These are phyloP conservation scores for Baccha elongata DNA, from an alignment of 2,888 invertebrate species.

Conservation along the genomic window DNA sequence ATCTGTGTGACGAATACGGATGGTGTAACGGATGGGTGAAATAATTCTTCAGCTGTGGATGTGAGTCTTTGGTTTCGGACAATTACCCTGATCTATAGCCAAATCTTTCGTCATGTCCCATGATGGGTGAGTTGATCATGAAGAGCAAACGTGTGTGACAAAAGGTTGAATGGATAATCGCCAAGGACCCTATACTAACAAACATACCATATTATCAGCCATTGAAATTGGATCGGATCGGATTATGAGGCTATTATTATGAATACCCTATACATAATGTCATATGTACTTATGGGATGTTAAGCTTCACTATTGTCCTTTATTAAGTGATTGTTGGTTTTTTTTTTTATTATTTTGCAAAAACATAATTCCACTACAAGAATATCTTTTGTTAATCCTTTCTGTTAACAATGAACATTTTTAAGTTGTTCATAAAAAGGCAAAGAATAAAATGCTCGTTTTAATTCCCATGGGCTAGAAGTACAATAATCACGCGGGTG, in stretches of 20 bases:
- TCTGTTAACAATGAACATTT: conserved; percentile 24
- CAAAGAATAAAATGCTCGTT: background rate
- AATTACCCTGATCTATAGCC: conserved; percentile 57
- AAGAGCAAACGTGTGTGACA: conserved; percentile 26
- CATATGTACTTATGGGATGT: background rate
- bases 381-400: conserved; percentile 57
- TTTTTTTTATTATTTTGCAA: conserved; percentile 44
- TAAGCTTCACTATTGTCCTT: conserved; percentile 41
- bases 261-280: background rate
- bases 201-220: conserved; percentile 3
- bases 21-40: conserved; percentile 57
- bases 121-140: conserved; percentile 42
- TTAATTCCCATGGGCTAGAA: background rate
- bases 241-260: conserved; percentile 27
- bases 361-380: conserved; percentile 1
- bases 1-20: conserved; percentile 67
- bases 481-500: conserved; percentile 30
- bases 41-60: conserved; percentile 34
- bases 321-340: conserved; percentile 57
- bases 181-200: conserved; percentile 20
- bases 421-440: conserved; percentile 10
- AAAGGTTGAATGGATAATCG: conserved; percentile 57
- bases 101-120: conserved; percentile 11
- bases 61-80: conserved; percentile 58
- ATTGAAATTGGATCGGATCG: conserved; percentile 62